Evolutionary conservation across 2,797 vertebrate species (phyloP).

Genomic region (Helostoma temminkii): DNA sequence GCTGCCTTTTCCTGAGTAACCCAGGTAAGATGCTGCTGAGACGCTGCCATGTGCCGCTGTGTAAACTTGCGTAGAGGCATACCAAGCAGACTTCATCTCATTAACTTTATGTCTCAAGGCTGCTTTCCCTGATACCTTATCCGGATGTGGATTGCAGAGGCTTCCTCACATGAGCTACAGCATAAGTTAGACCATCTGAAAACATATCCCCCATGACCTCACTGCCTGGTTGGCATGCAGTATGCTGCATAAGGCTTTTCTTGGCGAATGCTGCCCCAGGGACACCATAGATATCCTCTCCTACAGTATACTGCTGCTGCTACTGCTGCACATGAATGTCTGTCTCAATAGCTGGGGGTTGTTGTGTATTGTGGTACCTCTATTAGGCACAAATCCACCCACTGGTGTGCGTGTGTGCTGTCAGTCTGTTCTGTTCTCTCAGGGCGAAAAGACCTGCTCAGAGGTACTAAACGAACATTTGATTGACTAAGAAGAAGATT

Average conservation of each 20-base stretch:
- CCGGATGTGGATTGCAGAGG: constrained; percentile 62
- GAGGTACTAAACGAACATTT: constrained; percentile 71
- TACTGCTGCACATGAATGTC: constrained; percentile 62
- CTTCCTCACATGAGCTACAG: constrained; percentile 68
- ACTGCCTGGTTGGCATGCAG: constrained; percentile 62
- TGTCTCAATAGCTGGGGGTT: constrained; percentile 72
- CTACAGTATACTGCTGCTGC: constrained; percentile 44
- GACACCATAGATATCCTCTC: constrained; percentile 75
- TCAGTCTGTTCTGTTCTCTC: constrained; percentile 70
- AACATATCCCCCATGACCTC: constrained; percentile 76
- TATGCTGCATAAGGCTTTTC: constrained; percentile 77
- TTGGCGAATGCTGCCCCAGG: constrained; percentile 72
- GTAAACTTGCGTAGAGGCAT: constrained; percentile 34
- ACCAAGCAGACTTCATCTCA: constrained; percentile 59
- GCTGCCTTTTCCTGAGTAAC: constrained; percentile 32
- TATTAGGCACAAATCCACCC: constrained; percentile 78
- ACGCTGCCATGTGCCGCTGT: constrained; percentile 30
- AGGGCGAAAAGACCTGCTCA: constrained; percentile 56
- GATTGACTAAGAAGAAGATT: constrained; percentile 73
- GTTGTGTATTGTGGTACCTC: constrained; percentile 73
- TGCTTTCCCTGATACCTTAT: constrained; percentile 60
- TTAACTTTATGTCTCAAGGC: constrained; percentile 56
- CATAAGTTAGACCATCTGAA: constrained; percentile 81
- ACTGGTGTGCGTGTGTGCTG: constrained; percentile 67
- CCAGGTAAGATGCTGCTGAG: constrained; percentile 51